phyloP scores from a whole-genome alignment of 2,113 vertebrate species.

The Dasyornis broadbenti region DNA sequence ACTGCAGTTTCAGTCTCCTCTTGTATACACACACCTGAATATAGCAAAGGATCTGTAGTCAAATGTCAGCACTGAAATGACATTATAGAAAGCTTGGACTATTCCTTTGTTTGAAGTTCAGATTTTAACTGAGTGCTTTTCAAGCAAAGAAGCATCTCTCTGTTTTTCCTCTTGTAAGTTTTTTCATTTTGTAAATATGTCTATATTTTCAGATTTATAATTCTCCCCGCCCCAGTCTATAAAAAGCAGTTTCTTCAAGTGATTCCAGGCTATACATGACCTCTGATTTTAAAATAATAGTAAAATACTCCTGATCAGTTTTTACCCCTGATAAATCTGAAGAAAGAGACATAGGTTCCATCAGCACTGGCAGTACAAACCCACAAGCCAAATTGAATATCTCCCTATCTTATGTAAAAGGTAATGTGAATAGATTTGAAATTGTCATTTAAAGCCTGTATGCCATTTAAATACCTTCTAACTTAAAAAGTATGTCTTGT shows the following conservation, averaged over 20 bases:
- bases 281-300: neutral
- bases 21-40: neutral
- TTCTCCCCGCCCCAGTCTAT: neutral
- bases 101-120: neutral
- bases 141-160: neutral
- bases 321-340: neutral
- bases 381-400: neutral
- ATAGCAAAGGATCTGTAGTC: neutral
- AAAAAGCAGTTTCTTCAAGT: neutral
- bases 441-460: neutral
- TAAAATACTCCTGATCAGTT: neutral
- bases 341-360: neutral
- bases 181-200: too few relatives aligned
- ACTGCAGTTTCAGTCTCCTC: neutral
- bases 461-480: neutral
- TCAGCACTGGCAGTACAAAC: neutral
- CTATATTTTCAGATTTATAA: neutral
- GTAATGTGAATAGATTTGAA: neutral
- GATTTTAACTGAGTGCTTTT: neutral
- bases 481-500: neutral
- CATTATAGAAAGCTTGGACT: neutral
- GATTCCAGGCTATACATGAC: neutral
- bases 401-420: neutral
- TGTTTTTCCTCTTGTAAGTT: neutral
- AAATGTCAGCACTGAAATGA: neutral